Percentiles rank a stretch among this genome's conserved stretches.
Conservation (phyloP, 2,888 invertebrate species). For the Himalopsyche japonica region DNA sequence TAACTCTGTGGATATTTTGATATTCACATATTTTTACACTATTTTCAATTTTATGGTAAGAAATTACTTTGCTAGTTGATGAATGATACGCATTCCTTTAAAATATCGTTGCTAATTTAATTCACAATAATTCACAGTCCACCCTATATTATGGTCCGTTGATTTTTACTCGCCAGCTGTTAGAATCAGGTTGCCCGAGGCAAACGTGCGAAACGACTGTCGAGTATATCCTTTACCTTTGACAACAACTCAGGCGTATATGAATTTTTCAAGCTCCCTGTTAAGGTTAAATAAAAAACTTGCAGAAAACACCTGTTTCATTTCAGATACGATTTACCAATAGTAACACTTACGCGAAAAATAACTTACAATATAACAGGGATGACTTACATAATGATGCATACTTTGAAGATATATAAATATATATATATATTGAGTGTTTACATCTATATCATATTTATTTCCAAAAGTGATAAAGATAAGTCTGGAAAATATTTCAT, state of each 20-base stretch:
- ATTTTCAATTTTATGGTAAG: too few relatives aligned
- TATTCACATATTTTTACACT: too few relatives aligned
- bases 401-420: too few relatives aligned
- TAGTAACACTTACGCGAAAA: too few relatives aligned
- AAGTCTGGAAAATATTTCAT: too few relatives aligned
- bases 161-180: not conserved
- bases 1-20: not conserved
- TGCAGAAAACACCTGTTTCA: not conserved
- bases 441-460: too few relatives aligned
- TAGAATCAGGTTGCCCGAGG: not conserved
- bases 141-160: not conserved
- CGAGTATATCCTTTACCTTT: not conserved
- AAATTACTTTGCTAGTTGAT: not conserved
- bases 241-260: not conserved
- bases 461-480: too few relatives aligned
- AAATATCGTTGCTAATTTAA: not conserved
- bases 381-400: too few relatives aligned
- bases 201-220: not conserved
- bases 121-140: not conserved
- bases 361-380: too few relatives aligned
- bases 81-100: not conserved
- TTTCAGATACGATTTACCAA: not conserved
- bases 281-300: not conserved
- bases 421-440: too few relatives aligned
- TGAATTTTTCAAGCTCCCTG: not conserved